Conservation (phyloP, 2,797 vertebrate genomes). For the Spea hammondii region DNA sequence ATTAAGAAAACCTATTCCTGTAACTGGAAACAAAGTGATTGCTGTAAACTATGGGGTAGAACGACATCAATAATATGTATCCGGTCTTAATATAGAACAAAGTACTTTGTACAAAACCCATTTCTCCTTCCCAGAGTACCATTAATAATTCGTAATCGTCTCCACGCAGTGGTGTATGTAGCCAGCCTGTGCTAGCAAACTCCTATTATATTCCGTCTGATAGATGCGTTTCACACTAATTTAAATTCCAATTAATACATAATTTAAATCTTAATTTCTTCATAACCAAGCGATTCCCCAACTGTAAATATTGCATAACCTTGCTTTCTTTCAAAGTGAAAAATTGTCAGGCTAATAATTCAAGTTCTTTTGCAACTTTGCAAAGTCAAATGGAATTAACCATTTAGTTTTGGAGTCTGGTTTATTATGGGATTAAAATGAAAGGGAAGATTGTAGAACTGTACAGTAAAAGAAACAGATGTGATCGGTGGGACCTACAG, state of each 20-base stretch:
- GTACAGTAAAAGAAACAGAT: no score
- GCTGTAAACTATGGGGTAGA: no score
- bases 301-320: constrained; percentile 50
- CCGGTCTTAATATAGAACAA: no score
- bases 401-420: neutral
- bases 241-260: constrained; percentile 52
- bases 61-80: no score
- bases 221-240: constrained; percentile 46
- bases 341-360: neutral
- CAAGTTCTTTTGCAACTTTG: neutral
- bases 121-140: neutral
- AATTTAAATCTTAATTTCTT: constrained; percentile 53
- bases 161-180: neutral
- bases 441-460: no score
- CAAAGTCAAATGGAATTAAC: constrained; percentile 26
- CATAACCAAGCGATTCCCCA: constrained; percentile 41
- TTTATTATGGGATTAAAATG: no score
- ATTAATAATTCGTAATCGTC: neutral
- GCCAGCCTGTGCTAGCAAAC: neutral
- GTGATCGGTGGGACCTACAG: no score
- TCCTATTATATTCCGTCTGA: constrained; percentile 37
- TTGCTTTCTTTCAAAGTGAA: constrained; percentile 38
- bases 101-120: no score
- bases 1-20: no score
- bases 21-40: no score